These are phyloP conservation scores for Apodemus speciosus DNA, from an alignment of 2,113 vertebrate genomes.

Conservation along the genomic window DNA sequence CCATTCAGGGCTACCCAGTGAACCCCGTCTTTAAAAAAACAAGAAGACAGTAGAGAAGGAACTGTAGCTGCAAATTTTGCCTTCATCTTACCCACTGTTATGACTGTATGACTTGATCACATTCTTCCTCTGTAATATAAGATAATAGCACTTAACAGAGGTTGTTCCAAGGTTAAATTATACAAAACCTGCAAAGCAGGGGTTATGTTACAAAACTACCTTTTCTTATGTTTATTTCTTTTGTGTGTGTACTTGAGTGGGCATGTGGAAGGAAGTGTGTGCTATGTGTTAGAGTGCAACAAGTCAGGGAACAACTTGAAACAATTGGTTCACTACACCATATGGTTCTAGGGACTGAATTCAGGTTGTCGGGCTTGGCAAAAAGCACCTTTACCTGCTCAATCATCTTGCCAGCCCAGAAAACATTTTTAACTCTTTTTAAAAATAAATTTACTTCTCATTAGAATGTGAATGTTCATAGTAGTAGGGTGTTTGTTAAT, in stretches of 20 bases:
- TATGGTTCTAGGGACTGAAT: neutral
- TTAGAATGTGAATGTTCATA: conserved; percentile 7
- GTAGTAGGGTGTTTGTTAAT: neutral
- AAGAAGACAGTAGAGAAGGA: neutral
- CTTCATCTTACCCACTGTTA: neutral
- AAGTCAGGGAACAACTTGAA: neutral
- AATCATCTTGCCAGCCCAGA: neutral
- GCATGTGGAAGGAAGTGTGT: neutral
- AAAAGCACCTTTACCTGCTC: neutral
- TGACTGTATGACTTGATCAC: neutral
- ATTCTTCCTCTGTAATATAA: neutral
- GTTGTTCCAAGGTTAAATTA: conserved; percentile 25
- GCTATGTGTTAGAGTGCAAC: neutral
- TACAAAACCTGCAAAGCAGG: neutral
- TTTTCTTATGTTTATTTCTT: neutral
- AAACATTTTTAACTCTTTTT: neutral
- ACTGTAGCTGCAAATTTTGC: neutral
- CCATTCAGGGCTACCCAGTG: neutral
- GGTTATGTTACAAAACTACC: neutral
- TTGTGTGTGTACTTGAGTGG: neutral
- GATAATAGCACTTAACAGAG: neutral
- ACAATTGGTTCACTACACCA: neutral
- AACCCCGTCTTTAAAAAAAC: neutral
- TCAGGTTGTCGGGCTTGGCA: neutral
- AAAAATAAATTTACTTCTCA: conserved; percentile 9